These are phyloP conservation scores for Allophyes oxyacanthae DNA, from an alignment of 2,888 invertebrate genomes.

Conservation along the genomic window DNA sequence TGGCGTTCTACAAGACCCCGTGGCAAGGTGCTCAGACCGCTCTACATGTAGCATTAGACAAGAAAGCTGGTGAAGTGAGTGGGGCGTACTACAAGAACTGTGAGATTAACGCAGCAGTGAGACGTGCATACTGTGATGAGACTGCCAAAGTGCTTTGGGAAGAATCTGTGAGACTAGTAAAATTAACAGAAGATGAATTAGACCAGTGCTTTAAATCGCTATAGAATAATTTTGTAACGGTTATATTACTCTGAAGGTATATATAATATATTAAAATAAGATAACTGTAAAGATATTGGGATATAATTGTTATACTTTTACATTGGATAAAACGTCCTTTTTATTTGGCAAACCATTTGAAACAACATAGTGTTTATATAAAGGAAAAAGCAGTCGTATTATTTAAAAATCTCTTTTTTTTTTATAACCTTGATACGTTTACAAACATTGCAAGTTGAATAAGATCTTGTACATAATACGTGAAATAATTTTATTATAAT, in stretches of 20 bases:
- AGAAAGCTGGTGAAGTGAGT: slow-evolving; percentile 46
- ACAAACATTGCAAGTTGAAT: too few species aligned
- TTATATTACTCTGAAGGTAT: not conserved
- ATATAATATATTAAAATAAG: too few species aligned
- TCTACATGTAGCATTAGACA: slow-evolving; percentile 48
- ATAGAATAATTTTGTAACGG: not conserved
- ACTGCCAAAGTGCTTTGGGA: slow-evolving; percentile 56
- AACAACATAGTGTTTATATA: too few species aligned
- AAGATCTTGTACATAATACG: too few species aligned
- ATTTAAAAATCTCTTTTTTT: too few species aligned
- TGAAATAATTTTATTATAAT: too few species aligned
- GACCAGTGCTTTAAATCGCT: slow-evolving; percentile 25
- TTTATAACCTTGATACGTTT: too few species aligned
- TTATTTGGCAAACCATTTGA: too few species aligned
- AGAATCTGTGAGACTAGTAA: slow-evolving; percentile 55
- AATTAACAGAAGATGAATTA: slow-evolving; percentile 42
- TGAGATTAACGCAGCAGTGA: slow-evolving; percentile 86
- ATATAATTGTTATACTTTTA: too few species aligned
- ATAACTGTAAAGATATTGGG: too few species aligned
- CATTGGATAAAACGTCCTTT: too few species aligned
- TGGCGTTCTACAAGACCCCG: slow-evolving; percentile 64
- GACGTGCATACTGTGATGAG: slow-evolving; percentile 89
- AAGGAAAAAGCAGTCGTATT: too few species aligned
- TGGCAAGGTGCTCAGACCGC: slow-evolving; percentile 54
- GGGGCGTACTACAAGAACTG: slow-evolving; percentile 93